Base-by-base conservation (phyloP, 2,113 vertebrate species). In the Mus spicilegus region DNA sequence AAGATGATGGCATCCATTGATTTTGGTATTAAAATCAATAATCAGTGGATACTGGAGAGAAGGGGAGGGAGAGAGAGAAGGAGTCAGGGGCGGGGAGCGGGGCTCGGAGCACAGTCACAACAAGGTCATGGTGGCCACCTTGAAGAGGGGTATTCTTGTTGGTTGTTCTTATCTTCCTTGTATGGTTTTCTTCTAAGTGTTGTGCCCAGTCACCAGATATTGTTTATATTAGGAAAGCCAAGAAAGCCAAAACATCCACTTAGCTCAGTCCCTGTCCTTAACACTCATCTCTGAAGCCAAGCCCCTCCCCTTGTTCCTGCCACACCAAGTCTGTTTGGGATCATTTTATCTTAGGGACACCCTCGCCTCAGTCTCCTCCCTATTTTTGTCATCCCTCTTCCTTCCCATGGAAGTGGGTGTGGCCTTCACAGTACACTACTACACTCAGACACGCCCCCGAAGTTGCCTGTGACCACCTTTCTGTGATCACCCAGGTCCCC, bases 111-210 rank as follows among this genome's bases (percentile, higher is more conserved):
- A 28, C 58, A 3, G 6, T 56, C 19, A 49, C 49, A 49, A 65
- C 65, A 76, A 89, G 58, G 39, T 84, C 36, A 73, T 7, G 1
- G 49, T 46, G 7, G 33, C 39, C 72, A 36, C 24, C 82, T 81
- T 33, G 5, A 36, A 51, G 12, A 5, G 12, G 30, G 26, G 2
- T 30, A 69, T 58, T 77, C 39, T 51, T 33, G 46, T 17, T 17
- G 39, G 85, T 67, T 78, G 84, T 22, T 17, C 46, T 39, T 20
- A 85, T 94, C 88, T 89, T 58, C 58, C 65, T 85, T 76, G 7
- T 65, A 8, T 51, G n/a, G 30, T 75, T 95, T 95, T 78, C 70
- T 94, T 85, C 88, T 58, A n/a, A 93, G 65, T 58, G 36, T 30
- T 63, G 24, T 75, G 89, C 58, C 67, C 20, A 78, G 73, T 84